phyloP scores from a whole-genome alignment of 2,888 invertebrate species.

The Caenorhabditis sp. region DNA sequence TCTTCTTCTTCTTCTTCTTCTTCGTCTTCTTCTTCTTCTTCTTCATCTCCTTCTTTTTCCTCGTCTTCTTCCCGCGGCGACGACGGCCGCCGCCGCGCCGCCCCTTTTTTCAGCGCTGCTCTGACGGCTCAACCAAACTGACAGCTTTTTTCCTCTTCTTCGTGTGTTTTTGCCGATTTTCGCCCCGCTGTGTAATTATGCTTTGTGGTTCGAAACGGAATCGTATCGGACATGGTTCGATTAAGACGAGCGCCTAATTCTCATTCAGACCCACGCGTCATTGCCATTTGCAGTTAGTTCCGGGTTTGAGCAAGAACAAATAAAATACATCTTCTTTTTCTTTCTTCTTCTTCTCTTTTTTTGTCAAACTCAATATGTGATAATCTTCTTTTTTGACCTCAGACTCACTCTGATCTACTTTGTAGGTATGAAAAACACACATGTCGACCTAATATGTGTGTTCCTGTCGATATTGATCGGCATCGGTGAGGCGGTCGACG shows the following conservation, averaged over 20 bases:
- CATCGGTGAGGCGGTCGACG: conserved; percentile 80
- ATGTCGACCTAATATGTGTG: conserved; percentile 59
- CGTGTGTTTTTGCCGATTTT: conserved; percentile 27
- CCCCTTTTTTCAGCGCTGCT: conserved; percentile 48
- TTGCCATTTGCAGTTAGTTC: conserved; percentile 14
- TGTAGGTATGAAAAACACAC: conserved; percentile 60
- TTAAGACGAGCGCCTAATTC: conserved; percentile 5
- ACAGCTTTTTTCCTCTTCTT: conserved; percentile 32
- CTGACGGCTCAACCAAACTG: conserved; percentile 45
- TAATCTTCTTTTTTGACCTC: no score
- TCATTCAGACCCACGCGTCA: conserved; percentile 3
- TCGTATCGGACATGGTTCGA: no score
- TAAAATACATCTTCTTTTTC: not conserved
- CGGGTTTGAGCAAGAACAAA: conserved; percentile 12
- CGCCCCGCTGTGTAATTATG: conserved; percentile 26
- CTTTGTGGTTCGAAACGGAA: no score
- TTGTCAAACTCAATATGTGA: not conserved
- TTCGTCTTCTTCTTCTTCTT: conserved; percentile 5
- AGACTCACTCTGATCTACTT: not conserved
- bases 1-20: conserved; percentile 22
- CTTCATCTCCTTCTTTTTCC: conserved; percentile 7
- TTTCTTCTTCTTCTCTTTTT: not conserved
- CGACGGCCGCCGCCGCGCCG: conserved; percentile 30
- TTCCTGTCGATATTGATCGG: conserved; percentile 47
- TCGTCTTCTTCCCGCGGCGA: conserved; percentile 2